A percentile compares a stretch with the other conserved stretches of the same genome.
These are phyloP conservation scores for Achatina immaculata DNA, from an alignment of 1,140 invertebrate species.

Conservation along the genomic window DNA sequence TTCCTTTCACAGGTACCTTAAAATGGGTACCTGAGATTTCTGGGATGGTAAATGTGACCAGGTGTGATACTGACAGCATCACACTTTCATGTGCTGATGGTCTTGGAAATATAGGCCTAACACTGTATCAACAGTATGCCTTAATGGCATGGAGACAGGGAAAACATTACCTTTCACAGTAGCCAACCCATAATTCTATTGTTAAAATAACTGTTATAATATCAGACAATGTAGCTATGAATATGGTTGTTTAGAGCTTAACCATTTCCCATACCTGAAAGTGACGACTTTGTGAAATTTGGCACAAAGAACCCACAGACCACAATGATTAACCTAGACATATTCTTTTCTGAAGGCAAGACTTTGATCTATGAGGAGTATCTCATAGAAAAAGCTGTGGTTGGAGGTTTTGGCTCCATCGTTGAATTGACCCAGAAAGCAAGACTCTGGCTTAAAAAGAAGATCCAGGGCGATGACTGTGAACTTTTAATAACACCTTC, in stretches of 20 bases:
- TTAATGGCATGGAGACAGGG: too few relatives aligned
- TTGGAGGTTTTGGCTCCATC: conserved; percentile 61
- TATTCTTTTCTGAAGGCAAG: conserved; percentile 56
- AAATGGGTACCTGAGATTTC: too few relatives aligned
- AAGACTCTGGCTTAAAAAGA: conserved; percentile 47
- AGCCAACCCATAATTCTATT: too few relatives aligned
- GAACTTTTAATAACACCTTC: conserved; percentile 35
- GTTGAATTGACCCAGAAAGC: conserved; percentile 64
- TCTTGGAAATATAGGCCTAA: too few relatives aligned
- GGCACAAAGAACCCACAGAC: background rate
- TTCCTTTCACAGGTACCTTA: too few relatives aligned
- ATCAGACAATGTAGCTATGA: background rate
- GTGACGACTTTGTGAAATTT: too few relatives aligned
- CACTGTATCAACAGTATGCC: too few relatives aligned
- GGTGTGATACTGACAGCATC: too few relatives aligned
- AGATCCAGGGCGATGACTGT: conserved; percentile 1
- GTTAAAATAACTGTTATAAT: background rate
- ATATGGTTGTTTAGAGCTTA: background rate
- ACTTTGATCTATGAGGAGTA: conserved; percentile 68
- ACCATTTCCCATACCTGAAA: background rate
- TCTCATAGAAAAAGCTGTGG: conserved; percentile 53
- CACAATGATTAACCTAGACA: background rate
- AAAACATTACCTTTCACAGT: too few relatives aligned
- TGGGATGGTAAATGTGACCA: too few relatives aligned
- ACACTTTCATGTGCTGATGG: too few relatives aligned